Conservation (phyloP, 1,140 invertebrate species). For the Sminthurinus signatus region DNA sequence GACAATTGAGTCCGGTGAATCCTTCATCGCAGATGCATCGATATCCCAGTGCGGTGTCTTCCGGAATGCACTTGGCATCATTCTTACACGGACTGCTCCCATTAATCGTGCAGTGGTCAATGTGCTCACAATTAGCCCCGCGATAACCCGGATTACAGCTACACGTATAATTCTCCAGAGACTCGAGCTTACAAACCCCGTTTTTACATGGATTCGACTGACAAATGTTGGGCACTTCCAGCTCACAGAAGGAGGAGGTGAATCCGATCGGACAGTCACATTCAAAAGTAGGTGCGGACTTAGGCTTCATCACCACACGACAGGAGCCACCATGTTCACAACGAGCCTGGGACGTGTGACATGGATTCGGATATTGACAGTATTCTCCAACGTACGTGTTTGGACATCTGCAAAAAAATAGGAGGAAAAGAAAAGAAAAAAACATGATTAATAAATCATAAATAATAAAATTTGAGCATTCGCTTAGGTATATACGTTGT, state of each 20-base stretch:
- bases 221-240: constrained; percentile 79
- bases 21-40: constrained; percentile 77
- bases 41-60: constrained; percentile 55
- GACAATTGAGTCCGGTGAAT: constrained; percentile 76
- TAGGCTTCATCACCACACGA: constrained; percentile 60
- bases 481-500: too few species aligned
- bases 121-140: constrained; percentile 77
- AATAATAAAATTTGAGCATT: too few species aligned
- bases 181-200: constrained; percentile 69
- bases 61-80: constrained; percentile 71
- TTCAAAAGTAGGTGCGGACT: constrained; percentile 64
- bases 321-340: constrained; percentile 92
- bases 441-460: too few species aligned
- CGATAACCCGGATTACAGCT: constrained; percentile 75
- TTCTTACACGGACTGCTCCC: constrained; percentile 74
- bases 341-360: constrained; percentile 54
- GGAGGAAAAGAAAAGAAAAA: too few species aligned
- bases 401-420: constrained; percentile 91
- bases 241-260: constrained; percentile 86
- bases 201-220: constrained; percentile 80
- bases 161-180: constrained; percentile 69
- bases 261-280: constrained; percentile 86
- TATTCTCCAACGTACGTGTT: constrained; percentile 85
- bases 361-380: constrained; percentile 88
- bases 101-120: constrained; percentile 70